Evolutionary conservation across 2,888 invertebrate species (phyloP), one percentile per base, ranked within the genome.

Genomic region (Dermolepida albohirtum): DNA sequence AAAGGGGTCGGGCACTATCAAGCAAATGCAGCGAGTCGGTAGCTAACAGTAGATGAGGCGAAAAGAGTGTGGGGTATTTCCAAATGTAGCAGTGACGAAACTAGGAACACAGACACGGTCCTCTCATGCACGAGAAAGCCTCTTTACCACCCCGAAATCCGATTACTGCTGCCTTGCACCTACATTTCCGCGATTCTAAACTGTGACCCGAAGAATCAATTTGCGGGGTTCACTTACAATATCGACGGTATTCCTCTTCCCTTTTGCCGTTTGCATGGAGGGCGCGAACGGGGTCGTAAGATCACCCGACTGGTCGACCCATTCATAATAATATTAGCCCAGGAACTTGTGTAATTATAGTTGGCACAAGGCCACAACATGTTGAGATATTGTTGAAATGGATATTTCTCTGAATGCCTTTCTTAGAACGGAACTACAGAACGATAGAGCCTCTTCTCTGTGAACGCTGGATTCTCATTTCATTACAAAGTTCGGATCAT

Each of bases 141-240:
- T 75, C 78, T 77, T 76, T 76, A 75, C 74, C 71, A 72, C 16
- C 12, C 68, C 72, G 16, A 68, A 79, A 79, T 79, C 79, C 78
- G 79, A 78, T 79, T 79, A 79, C 75, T 76, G 74, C 74, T 75
- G 73, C 75, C 76, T 79, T 77, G 74, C 78, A 78, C 78, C 78
- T 78, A 73, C 72, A 71, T 52, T 43, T 52, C 62, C 51, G 39
- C 59, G 59, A 73, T 71, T 74, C 77, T 74, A 74, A 74, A 76
- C 76, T 77, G 74, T 70, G 71, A 72, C 68, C 73, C 70, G 70
- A 74, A 74, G 75, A 76, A 77, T 77, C 76, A 75, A 76, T 77
- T 76, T 74, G 73, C 67, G 67, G 66, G 72, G 72, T 69, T 74
- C 68, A 67, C 70, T 75, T 73, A 76, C 75, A 74, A 74, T 74